Evolutionary conservation across 1,140 invertebrate species (phyloP).

Genomic region (Drosophila serrata): DNA sequence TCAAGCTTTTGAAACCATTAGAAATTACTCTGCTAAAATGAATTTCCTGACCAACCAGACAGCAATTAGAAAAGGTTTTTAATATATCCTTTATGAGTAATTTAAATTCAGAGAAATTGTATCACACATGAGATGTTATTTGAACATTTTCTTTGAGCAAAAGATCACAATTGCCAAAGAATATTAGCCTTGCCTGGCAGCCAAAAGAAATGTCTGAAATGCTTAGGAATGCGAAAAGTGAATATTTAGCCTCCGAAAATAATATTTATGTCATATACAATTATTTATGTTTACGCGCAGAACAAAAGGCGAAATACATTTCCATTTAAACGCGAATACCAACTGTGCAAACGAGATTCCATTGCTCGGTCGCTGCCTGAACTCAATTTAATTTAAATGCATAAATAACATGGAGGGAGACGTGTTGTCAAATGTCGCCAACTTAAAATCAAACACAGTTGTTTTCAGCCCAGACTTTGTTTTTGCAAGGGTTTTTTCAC

Average conservation of each 20-base stretch:
- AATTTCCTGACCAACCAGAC: not conserved
- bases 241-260: constrained; percentile 47
- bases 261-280: constrained; percentile 58
- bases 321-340: constrained; percentile 42
- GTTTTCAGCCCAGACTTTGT: constrained; percentile 39
- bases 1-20: too few relatives aligned
- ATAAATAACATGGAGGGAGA: constrained; percentile 28
- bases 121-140: not conserved
- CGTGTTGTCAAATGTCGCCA: constrained; percentile 47
- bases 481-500: constrained; percentile 38
- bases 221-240: constrained; percentile 43
- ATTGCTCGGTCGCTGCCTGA: constrained; percentile 37
- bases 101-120: not conserved
- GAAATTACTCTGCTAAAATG: too few relatives aligned
- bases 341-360: constrained; percentile 73
- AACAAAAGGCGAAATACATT: constrained; percentile 41
- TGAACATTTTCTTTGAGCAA: not conserved
- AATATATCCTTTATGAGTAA: not conserved
- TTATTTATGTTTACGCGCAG: constrained; percentile 54
- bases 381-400: constrained; percentile 45
- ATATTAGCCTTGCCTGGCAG: constrained; percentile 20
- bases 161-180: not conserved
- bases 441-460: constrained; percentile 66
- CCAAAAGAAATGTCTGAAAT: constrained; percentile 3
- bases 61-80: not conserved